A percentile compares a stretch with the other conserved stretches of the same genome.
Evolutionary conservation across 2,797 vertebrate species (phyloP).

Genomic region (Anniella stebbinsi): DNA sequence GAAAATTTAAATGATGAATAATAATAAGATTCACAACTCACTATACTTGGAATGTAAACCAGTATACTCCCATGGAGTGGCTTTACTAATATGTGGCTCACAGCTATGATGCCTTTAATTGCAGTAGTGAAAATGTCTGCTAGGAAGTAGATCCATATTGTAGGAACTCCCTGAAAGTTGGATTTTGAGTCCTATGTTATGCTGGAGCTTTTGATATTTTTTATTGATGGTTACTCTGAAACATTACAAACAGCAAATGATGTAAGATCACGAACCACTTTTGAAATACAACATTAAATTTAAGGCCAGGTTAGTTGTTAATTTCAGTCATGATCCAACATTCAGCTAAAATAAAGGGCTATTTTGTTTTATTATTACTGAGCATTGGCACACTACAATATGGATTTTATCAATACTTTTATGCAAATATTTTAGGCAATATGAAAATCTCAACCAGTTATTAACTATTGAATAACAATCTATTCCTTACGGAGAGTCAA

Average conservation of each 20-base stretch:
- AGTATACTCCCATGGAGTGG: not conserved
- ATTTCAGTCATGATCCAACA: not conserved
- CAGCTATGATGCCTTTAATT: not conserved
- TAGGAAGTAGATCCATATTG: not conserved
- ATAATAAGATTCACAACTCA: not conserved
- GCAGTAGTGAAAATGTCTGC: not conserved
- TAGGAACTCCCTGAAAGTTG: not conserved
- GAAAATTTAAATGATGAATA: not conserved
- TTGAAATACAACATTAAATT: constrained; percentile 32
- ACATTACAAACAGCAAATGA: not conserved
- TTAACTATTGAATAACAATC: constrained; percentile 46
- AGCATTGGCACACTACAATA: not conserved
- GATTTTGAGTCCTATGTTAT: not conserved
- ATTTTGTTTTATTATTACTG: constrained; percentile 23
- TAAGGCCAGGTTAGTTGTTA: constrained; percentile 53
- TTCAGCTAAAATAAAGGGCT: constrained; percentile 36
- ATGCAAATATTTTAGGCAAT: constrained; percentile 61
- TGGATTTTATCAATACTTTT: constrained; percentile 50
- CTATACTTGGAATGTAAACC: not conserved
- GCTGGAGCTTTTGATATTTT: not conserved
- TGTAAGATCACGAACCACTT: not conserved
- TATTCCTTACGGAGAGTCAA: constrained; percentile 50
- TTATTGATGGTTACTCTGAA: constrained; percentile 28
- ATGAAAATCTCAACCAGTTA: constrained; percentile 55
- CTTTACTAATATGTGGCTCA: not conserved